phyloP scores from a whole-genome alignment of 2,797 vertebrate genomes.

The Harpagifer antarcticus region DNA sequence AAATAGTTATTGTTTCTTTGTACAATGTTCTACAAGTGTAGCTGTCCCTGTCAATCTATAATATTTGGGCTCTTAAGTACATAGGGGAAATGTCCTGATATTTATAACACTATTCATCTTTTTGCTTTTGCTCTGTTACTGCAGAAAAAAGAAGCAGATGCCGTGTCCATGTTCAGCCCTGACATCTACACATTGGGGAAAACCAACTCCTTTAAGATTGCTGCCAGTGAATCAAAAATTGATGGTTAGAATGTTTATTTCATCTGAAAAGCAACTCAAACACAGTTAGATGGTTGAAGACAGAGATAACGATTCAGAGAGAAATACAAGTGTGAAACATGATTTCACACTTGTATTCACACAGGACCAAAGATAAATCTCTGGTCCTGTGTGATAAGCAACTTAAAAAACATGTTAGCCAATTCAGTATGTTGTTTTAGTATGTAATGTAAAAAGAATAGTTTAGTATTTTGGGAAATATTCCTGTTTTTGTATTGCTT shows the following conservation, averaged over 20 bases:
- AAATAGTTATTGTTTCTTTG: background rate
- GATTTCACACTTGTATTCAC: background rate
- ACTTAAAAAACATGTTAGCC: too few species aligned
- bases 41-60: background rate
- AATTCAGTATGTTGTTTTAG: too few species aligned
- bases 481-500: too few species aligned
- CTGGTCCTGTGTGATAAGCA: too few species aligned
- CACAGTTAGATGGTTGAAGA: background rate
- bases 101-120: background rate
- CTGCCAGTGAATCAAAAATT: slow-evolving; percentile 87
- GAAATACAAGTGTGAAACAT: background rate
- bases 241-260: slow-evolving; percentile 81
- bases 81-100: background rate
- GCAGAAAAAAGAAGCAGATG: slow-evolving; percentile 88
- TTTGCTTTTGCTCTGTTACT: background rate
- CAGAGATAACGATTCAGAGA: background rate
- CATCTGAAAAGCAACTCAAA: background rate
- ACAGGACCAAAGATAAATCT: too few species aligned
- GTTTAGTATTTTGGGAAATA: too few species aligned
- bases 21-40: background rate
- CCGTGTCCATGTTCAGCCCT: slow-evolving; percentile 85
- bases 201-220: slow-evolving; percentile 87
- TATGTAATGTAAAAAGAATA: too few species aligned
- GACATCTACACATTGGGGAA: slow-evolving; percentile 88
- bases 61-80: too few species aligned